Conservation (phyloP, 2,888 invertebrate genomes). For the Pammene fasciana region DNA sequence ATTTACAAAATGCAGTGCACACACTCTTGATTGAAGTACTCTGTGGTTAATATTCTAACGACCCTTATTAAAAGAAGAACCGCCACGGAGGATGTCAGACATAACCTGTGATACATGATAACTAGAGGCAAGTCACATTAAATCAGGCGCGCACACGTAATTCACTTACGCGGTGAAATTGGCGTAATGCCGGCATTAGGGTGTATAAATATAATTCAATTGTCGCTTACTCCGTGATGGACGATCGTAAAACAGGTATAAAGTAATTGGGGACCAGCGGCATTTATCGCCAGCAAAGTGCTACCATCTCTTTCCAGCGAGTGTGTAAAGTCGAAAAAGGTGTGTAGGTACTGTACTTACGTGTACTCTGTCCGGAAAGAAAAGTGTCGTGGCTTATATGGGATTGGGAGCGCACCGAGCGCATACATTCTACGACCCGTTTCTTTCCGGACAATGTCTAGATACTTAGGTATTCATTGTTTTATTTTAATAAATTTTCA, state of each 20-base stretch:
- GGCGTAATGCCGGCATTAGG: slow-evolving; percentile 66
- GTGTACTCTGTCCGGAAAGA: too few relatives aligned
- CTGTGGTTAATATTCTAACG: slow-evolving; percentile 63
- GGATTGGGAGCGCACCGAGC: too few relatives aligned
- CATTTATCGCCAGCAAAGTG: slow-evolving; percentile 1
- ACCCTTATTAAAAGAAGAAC: slow-evolving; percentile 74
- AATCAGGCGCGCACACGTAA: slow-evolving; percentile 64
- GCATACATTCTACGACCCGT: too few relatives aligned
- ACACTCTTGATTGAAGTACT: slow-evolving; percentile 47
- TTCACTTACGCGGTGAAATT: slow-evolving; percentile 68
- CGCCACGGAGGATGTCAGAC: slow-evolving; percentile 65
- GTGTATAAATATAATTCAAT: slow-evolving; percentile 66
- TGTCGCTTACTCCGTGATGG: slow-evolving; percentile 44
- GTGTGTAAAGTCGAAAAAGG: neutral
- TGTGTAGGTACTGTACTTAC: too few relatives aligned
- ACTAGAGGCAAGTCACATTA: slow-evolving; percentile 76
- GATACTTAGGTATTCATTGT: too few relatives aligned
- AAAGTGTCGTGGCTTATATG: too few relatives aligned
- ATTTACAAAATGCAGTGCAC: neutral
- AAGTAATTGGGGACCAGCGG: slow-evolving; percentile 15
- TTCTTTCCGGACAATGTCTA: too few relatives aligned
- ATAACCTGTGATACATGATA: slow-evolving; percentile 74
- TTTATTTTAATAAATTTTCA: too few relatives aligned
- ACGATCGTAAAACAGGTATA: slow-evolving; percentile 32
- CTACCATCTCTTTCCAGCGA: slow-evolving; percentile 25